Conservation (phyloP, 2,888 invertebrate species). For the Drosophila meridiana region DNA sequence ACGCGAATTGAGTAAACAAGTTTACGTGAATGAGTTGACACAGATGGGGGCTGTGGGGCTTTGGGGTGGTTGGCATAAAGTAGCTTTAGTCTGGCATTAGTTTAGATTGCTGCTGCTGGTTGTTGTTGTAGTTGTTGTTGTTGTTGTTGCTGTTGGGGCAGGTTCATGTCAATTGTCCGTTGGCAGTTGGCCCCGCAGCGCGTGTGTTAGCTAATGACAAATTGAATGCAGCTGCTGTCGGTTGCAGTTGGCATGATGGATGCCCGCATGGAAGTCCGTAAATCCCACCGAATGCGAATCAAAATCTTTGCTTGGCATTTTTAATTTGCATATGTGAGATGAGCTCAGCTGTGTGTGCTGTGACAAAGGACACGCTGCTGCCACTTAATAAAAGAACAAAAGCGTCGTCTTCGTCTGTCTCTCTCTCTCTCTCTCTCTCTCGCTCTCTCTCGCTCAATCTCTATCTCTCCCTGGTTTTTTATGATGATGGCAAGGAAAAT, state of each 20-base stretch:
- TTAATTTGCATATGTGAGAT: conserved; percentile 56
- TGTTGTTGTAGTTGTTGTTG: not conserved
- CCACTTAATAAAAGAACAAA: conserved; percentile 65
- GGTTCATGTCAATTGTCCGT: conserved; percentile 18
- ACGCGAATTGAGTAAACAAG: conserved; percentile 43
- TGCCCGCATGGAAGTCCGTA: conserved; percentile 23
- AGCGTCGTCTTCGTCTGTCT: conserved; percentile 14
- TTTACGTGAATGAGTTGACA: conserved; percentile 9
- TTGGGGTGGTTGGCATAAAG: conserved; percentile 2
- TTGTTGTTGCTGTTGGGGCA: not conserved
- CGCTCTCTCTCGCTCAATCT: not conserved
- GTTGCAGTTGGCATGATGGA: conserved; percentile 39
- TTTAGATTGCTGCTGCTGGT: not conserved
- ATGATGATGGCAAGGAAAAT: not conserved
- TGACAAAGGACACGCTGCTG: conserved; percentile 38
- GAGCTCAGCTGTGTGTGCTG: conserved; percentile 26
- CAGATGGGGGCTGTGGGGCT: not conserved
- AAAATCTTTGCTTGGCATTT: conserved; percentile 35
- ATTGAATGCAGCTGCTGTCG: conserved; percentile 55
- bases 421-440: not conserved
- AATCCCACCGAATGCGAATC: conserved; percentile 1
- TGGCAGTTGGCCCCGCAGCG: not conserved
- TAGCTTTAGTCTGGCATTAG: conserved; percentile 21
- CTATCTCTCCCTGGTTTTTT: not conserved
- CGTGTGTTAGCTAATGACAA: conserved; percentile 46